Evolutionary conservation across 2,888 invertebrate species (phyloP).

Genomic region (Lasioglossum morio): DNA sequence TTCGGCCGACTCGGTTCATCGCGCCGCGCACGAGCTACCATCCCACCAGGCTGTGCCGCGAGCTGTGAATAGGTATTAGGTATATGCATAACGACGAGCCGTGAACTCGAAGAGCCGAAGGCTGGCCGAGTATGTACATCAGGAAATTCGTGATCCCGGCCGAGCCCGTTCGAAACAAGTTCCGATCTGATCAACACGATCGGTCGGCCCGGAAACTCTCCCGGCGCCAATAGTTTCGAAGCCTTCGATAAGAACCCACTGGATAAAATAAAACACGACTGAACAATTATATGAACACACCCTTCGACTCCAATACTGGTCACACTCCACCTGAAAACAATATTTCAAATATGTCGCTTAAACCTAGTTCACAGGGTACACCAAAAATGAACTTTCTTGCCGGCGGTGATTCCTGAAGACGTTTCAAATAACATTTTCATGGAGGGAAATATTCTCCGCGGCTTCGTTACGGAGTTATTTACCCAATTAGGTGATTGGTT

Average conservation of each 20-base stretch:
- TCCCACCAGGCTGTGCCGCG: slow-evolving; percentile 43
- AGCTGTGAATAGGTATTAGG: slow-evolving; percentile 27
- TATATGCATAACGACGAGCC: slow-evolving; percentile 3
- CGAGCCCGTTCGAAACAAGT: slow-evolving; percentile 2
- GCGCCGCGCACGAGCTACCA: slow-evolving; percentile 60
- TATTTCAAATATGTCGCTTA: too few species aligned
- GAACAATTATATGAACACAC: not conserved
- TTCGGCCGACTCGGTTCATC: slow-evolving; percentile 62
- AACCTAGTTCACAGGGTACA: too few species aligned
- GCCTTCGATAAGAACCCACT: not conserved
- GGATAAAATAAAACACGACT: not conserved
- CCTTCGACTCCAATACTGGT: not conserved
- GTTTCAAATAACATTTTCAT: too few species aligned
- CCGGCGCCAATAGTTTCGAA: not conserved
- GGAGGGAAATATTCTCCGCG: too few species aligned
- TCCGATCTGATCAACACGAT: slow-evolving; percentile 5
- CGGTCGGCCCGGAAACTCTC: slow-evolving; percentile 3
- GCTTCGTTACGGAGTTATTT: too few species aligned
- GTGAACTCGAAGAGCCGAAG: slow-evolving; percentile 9
- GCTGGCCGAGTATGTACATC: not conserved
- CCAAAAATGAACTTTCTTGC: too few species aligned
- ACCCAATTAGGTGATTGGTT: too few species aligned
- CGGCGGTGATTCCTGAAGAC: too few species aligned
- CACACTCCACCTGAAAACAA: not conserved
- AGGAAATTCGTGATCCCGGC: slow-evolving; percentile 1